phyloP scores from a whole-genome alignment of 2,113 vertebrate genomes.

The Lethenteron reissneri region DNA sequence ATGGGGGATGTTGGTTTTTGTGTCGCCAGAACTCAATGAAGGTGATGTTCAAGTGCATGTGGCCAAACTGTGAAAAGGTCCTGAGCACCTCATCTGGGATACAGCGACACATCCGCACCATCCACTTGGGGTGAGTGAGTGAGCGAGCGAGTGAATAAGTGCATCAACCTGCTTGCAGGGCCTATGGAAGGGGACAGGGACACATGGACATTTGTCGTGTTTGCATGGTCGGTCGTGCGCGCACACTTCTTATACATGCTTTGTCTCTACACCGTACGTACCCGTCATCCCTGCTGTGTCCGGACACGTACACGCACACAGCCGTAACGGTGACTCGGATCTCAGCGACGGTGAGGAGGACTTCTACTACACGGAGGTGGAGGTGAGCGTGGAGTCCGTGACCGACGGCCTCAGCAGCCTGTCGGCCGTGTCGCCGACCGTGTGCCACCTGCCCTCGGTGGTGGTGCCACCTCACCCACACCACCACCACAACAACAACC shows the following conservation, averaged over 20 bases:
- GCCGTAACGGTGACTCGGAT: constrained; percentile 73
- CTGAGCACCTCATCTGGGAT: constrained; percentile 71
- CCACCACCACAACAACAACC: too few relatives aligned
- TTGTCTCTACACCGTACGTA: too few relatives aligned
- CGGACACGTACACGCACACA: constrained; percentile 14
- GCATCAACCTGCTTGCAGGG: too few relatives aligned
- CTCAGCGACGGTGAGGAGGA: constrained; percentile 93
- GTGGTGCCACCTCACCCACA: constrained; percentile 24
- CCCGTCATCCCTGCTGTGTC: too few relatives aligned
- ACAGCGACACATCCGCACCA: constrained; percentile 58
- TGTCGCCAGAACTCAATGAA: constrained; percentile 50
- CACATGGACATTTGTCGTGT: too few relatives aligned
- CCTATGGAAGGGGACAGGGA: too few relatives aligned
- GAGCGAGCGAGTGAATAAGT: too few relatives aligned
- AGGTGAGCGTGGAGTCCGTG: constrained; percentile 72
- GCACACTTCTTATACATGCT: too few relatives aligned
- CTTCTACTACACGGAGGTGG: constrained; percentile 97
- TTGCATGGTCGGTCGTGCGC: too few relatives aligned
- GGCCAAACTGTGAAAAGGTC: constrained; percentile 86
- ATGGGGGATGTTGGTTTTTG: too few relatives aligned
- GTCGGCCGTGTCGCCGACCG: constrained; percentile 48
- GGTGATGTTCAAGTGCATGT: constrained; percentile 90
- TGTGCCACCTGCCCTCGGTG: constrained; percentile 33
- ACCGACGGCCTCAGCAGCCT: constrained; percentile 59
- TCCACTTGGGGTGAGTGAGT: constrained; percentile 55